Evolutionary conservation across 2,113 vertebrate genomes (phyloP).

Genomic region (Recurvirostra avosetta): DNA sequence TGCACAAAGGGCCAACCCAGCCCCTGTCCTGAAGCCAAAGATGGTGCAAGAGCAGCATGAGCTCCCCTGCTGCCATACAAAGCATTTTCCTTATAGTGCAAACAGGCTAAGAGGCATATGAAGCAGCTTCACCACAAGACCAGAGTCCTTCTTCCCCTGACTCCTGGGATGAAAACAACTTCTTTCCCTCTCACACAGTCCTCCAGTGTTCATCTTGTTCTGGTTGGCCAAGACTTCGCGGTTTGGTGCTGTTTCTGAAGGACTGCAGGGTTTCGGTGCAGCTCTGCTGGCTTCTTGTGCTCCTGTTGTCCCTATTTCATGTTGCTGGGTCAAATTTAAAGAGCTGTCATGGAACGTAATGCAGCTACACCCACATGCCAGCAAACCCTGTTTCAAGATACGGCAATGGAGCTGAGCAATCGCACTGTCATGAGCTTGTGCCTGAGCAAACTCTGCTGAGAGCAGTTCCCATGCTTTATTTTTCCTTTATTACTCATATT

Average conservation of each 20-base stretch:
- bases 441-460: background rate
- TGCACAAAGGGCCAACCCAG: background rate
- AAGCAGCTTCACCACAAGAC: background rate
- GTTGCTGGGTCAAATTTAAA: background rate
- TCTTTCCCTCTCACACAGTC: background rate
- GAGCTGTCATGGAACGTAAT: background rate
- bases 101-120: background rate
- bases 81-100: background rate
- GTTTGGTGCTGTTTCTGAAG: background rate
- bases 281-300: background rate
- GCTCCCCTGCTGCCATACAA: background rate
- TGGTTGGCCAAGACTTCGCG: background rate
- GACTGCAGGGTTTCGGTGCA: background rate
- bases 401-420: background rate
- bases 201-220: background rate
- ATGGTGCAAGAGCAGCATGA: background rate
- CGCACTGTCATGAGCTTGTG: fast-evolving
- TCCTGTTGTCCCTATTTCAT: background rate
- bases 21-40: background rate
- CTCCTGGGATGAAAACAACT: background rate
- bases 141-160: background rate
- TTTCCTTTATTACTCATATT: background rate
- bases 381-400: background rate
- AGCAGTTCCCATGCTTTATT: background rate
- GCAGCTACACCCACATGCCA: background rate